A percentile compares a stretch with the other conserved stretches of the same genome.
Evolutionary conservation across 2,113 vertebrate species (phyloP).

Genomic region (Anoura caudifer): DNA sequence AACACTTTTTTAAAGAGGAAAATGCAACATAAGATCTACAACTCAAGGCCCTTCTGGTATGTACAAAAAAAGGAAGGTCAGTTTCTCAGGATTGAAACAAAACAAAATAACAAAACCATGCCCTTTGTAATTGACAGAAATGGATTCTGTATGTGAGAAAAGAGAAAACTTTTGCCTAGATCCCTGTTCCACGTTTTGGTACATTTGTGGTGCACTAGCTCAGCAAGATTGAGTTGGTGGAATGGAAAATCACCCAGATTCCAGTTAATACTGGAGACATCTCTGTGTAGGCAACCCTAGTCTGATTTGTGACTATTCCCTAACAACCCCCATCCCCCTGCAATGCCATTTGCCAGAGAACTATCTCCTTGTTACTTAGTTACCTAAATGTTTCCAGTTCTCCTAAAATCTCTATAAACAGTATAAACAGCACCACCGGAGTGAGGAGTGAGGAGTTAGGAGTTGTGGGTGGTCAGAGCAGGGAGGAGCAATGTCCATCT

Average conservation of each 20-base stretch:
- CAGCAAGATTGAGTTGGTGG: not conserved
- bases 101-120: not conserved
- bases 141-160: not conserved
- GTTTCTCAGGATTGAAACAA: not conserved
- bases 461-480: not conserved
- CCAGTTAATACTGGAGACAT: not conserved
- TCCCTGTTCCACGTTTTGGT: not conserved
- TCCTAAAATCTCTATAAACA: not conserved
- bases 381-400: not conserved
- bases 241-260: not conserved
- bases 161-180: not conserved
- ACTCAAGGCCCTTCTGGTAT: not conserved
- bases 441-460: not conserved
- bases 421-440: not conserved
- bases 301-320: not conserved
- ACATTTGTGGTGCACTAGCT: not conserved
- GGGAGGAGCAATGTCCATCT: not conserved
- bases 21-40: constrained; percentile 31
- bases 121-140: not conserved
- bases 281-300: not conserved
- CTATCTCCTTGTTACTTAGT: not conserved
- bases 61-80: not conserved
- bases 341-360: not conserved
- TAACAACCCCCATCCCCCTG: no score
- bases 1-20: not conserved